Conservation (phyloP, 2,113 vertebrate genomes). For the Murina feae region DNA sequence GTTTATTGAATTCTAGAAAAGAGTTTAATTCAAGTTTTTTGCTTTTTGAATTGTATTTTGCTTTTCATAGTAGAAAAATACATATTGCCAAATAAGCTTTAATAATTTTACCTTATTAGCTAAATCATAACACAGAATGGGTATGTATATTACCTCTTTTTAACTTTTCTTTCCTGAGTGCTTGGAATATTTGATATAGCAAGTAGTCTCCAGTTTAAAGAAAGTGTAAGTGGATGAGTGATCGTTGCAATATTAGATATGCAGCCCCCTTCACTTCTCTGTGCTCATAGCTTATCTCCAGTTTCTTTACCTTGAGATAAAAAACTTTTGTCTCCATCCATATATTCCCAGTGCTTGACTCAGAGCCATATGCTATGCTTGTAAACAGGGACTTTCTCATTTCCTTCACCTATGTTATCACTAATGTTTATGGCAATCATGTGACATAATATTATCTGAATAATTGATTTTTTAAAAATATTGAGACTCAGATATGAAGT, state of each 20-base stretch:
- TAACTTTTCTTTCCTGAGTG: background rate
- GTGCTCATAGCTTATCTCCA: background rate
- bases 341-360: background rate
- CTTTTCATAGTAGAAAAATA: background rate
- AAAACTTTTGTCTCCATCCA: background rate
- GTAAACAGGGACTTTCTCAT: background rate
- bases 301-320: background rate
- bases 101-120: background rate
- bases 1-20: background rate
- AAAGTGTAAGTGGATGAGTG: background rate
- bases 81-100: background rate
- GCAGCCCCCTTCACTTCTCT: background rate
- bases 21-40: background rate
- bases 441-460: background rate
- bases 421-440: background rate
- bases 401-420: background rate
- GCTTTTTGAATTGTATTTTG: background rate
- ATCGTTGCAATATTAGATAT: background rate
- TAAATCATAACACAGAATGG: background rate
- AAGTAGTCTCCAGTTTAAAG: background rate
- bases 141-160: background rate
- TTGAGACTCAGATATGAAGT: background rate
- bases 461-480: background rate
- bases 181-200: background rate
- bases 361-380: background rate